Conservation (phyloP, 2,113 vertebrate genomes). For the Laterallus jamaicensis region DNA sequence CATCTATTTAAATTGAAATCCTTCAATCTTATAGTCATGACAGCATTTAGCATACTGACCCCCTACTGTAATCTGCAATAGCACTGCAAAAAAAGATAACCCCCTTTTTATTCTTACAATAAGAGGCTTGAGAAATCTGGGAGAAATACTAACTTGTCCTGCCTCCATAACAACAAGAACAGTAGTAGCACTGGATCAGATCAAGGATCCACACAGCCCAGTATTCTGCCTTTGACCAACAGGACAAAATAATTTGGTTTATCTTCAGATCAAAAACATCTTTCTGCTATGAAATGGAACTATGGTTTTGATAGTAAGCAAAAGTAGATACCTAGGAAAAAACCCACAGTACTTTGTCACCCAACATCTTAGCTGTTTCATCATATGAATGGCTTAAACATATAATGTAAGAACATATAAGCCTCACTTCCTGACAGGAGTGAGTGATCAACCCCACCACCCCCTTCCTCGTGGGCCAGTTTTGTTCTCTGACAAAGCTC, state of each 20-base stretch:
- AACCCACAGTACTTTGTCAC: not conserved
- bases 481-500: not conserved
- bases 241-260: not conserved
- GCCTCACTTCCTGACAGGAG: not conserved
- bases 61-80: not conserved
- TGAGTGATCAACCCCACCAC: not conserved
- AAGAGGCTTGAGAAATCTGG: not conserved
- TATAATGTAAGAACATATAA: not conserved
- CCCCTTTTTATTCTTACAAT: not conserved
- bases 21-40: not conserved
- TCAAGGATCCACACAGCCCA: not conserved
- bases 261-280: not conserved
- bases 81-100: not conserved
- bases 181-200: not conserved
- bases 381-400: not conserved
- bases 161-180: not conserved
- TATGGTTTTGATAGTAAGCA: not conserved
- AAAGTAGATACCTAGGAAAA: not conserved
- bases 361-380: not conserved
- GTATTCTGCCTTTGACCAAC: not conserved
- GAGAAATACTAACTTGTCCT: not conserved
- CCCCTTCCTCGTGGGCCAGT: not conserved
- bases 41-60: not conserved
- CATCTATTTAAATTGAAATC: not conserved
- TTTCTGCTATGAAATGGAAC: not conserved